Percentiles rank a stretch among this genome's conserved stretches.
Evolutionary conservation across 2,888 invertebrate species (phyloP).

Genomic region (Eupithecia dodoneata): DNA sequence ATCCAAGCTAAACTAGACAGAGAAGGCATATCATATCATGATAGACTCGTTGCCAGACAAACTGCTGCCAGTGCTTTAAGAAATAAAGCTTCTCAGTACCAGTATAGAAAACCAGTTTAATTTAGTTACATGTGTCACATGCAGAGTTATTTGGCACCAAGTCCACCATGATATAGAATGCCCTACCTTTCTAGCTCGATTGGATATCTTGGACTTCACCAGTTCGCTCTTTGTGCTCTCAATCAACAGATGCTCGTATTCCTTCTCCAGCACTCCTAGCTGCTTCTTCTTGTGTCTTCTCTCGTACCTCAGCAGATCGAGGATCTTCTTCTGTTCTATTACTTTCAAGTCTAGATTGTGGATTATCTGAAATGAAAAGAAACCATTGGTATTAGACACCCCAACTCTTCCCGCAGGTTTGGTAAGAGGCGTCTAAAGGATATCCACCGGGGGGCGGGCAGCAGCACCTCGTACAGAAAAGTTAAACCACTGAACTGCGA

Average conservation of each 20-base stretch:
- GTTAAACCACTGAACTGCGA: too few relatives aligned
- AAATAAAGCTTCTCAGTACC: background rate
- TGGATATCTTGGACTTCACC: slow-evolving; percentile 80
- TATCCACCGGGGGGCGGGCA: too few relatives aligned
- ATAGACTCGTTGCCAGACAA: background rate
- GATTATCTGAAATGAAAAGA: slow-evolving; percentile 60
- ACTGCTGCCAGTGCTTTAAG: background rate
- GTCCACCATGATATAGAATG: background rate
- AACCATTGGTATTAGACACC: background rate
- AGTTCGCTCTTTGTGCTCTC: slow-evolving; percentile 82
- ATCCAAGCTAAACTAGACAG: slow-evolving; percentile 10
- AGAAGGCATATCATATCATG: slow-evolving; percentile 6
- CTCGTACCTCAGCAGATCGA: slow-evolving; percentile 89
- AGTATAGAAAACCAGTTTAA: background rate
- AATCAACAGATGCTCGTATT: slow-evolving; percentile 85
- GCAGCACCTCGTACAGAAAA: too few relatives aligned
- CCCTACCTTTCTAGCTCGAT: slow-evolving; percentile 86
- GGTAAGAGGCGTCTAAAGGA: too few relatives aligned
- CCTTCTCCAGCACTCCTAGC: slow-evolving; percentile 83
- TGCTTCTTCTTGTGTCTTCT: slow-evolving; percentile 86
- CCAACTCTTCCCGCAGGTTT: too few relatives aligned
- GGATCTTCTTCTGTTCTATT: slow-evolving; percentile 88
- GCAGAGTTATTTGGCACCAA: background rate
- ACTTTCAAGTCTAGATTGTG: slow-evolving; percentile 87
- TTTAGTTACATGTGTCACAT: background rate